Evolutionary conservation across 2,888 invertebrate genomes (phyloP).

Genomic region (Tetanocera ferruginea): DNA sequence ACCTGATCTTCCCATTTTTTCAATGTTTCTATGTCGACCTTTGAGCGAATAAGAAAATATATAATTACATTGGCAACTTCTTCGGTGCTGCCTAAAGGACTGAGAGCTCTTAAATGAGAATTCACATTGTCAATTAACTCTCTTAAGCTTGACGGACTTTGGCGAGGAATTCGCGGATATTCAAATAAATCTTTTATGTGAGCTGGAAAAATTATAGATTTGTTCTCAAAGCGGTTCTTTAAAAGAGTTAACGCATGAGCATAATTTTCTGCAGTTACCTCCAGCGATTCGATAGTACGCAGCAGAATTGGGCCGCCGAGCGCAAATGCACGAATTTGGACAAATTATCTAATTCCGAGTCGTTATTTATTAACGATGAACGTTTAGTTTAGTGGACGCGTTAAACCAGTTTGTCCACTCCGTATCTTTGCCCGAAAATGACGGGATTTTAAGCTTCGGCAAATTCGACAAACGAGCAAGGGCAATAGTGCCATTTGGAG

Average conservation of each 20-base stretch:
- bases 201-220: neutral
- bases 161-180: neutral
- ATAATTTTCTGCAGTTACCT: neutral
- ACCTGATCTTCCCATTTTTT: neutral
- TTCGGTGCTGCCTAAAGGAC: neutral
- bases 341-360: neutral
- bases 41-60: neutral
- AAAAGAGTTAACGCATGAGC: neutral
- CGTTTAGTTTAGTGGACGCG: too few relatives aligned
- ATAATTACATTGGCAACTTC: neutral
- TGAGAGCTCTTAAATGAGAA: neutral
- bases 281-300: neutral
- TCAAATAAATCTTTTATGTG: neutral
- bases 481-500: neutral
- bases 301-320: neutral
- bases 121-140: neutral
- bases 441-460: neutral
- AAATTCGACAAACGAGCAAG: neutral
- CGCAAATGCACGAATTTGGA: slow-evolving; percentile 6
- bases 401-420: neutral
- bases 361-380: neutral
- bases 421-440: neutral
- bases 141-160: neutral
- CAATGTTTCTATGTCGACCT: neutral
- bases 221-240: neutral